These are phyloP conservation scores for Cynocephalus volans DNA, from an alignment of 2,113 vertebrate species.

Conservation along the genomic window DNA sequence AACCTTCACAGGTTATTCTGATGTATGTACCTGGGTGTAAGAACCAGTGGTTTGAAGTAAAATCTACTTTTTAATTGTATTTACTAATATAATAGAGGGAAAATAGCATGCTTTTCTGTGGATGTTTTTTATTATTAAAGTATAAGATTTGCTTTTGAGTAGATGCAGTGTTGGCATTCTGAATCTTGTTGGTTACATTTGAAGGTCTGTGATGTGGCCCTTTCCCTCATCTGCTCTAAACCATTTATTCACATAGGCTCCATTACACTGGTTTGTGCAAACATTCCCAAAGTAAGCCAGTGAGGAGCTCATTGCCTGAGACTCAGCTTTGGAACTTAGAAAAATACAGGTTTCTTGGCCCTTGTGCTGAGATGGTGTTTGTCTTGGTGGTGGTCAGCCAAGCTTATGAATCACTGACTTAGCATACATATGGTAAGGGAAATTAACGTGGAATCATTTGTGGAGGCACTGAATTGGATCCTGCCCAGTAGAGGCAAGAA, in stretches of 20 bases:
- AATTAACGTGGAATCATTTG: background rate
- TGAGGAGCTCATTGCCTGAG: fast-evolving
- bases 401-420: background rate
- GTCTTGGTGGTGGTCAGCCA: background rate
- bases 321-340: background rate
- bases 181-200: background rate
- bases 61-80: background rate
- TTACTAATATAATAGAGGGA: background rate
- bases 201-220: background rate
- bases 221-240: background rate
- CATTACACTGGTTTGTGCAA: background rate
- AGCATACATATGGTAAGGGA: fast-evolving
- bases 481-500: background rate
- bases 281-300: background rate
- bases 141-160: background rate
- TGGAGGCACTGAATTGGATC: background rate
- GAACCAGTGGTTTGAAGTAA: background rate
- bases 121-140: slow-evolving; percentile 32
- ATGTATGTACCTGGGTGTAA: background rate
- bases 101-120: background rate
- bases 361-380: background rate
- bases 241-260: background rate
- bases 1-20: background rate
- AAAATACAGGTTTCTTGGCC: background rate
- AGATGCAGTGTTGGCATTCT: background rate